phyloP scores from a whole-genome alignment of 2,113 vertebrate genomes.

The Xenopus laevis region DNA sequence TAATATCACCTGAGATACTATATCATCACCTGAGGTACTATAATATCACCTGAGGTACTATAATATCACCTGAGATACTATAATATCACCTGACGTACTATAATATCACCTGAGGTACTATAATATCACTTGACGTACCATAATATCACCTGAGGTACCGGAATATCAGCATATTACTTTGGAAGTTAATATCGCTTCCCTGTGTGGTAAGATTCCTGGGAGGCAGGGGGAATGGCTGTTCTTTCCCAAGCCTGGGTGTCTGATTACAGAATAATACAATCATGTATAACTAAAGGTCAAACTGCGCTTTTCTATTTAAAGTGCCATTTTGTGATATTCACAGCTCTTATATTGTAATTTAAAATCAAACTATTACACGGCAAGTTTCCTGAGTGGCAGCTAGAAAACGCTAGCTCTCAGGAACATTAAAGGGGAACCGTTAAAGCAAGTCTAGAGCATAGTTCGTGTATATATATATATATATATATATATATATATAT shows the following conservation, averaged over 20 bases:
- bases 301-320: constrained; percentile 16
- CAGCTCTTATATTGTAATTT: constrained; percentile 9
- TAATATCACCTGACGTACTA: no score
- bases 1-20: no score
- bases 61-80: no score
- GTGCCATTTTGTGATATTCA: constrained; percentile 10
- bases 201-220: neutral
- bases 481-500: no score
- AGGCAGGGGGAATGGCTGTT: neutral
- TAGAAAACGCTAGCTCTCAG: neutral
- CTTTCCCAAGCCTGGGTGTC: neutral
- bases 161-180: neutral
- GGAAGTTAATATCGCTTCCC: neutral
- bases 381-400: neutral
- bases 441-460: no score
- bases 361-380: constrained; percentile 4
- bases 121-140: neutral
- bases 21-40: no score
- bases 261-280: constrained; percentile 4
- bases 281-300: constrained; percentile 32
- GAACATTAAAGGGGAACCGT: no score
- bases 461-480: no score
- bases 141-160: neutral
- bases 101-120: neutral
- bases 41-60: neutral